phyloP scores from a whole-genome alignment of 2,888 invertebrate species.

The Drosophila barbarae region DNA sequence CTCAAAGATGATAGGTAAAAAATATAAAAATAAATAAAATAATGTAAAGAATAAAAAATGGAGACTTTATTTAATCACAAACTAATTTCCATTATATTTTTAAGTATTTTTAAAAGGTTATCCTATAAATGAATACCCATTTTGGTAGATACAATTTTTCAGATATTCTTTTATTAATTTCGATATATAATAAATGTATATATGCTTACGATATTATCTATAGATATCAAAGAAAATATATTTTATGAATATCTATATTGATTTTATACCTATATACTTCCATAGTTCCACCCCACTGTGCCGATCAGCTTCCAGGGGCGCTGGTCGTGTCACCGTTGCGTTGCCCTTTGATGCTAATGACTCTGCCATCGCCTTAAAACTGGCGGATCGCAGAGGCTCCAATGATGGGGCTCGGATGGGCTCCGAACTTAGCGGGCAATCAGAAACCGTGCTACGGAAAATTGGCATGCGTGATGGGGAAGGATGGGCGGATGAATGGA shows the following conservation, averaged over 20 bases:
- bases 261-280: not conserved
- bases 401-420: slow-evolving; percentile 40
- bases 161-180: too few species aligned
- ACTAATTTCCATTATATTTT: too few species aligned
- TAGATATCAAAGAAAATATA: too few species aligned
- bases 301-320: slow-evolving; percentile 9
- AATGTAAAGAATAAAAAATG: too few species aligned
- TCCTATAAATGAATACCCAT: too few species aligned
- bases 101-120: too few species aligned
- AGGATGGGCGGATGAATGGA: slow-evolving; percentile 6
- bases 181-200: too few species aligned
- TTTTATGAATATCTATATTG: too few species aligned
- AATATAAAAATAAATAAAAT: not conserved
- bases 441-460: slow-evolving; percentile 50
- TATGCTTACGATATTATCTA: too few species aligned
- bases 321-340: slow-evolving; percentile 37
- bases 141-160: too few species aligned
- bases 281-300: slow-evolving; percentile 6
- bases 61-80: too few species aligned
- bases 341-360: slow-evolving; percentile 54
- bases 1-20: not conserved
- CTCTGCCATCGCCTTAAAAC: slow-evolving; percentile 41
- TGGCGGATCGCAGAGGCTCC: slow-evolving; percentile 26
- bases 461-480: slow-evolving; percentile 62
- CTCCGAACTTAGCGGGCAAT: slow-evolving; percentile 61